A percentile compares a stretch with the other conserved stretches of the same genome.
Conservation (phyloP, 2,797 vertebrate species). For the Crocodylus rhombifer region DNA sequence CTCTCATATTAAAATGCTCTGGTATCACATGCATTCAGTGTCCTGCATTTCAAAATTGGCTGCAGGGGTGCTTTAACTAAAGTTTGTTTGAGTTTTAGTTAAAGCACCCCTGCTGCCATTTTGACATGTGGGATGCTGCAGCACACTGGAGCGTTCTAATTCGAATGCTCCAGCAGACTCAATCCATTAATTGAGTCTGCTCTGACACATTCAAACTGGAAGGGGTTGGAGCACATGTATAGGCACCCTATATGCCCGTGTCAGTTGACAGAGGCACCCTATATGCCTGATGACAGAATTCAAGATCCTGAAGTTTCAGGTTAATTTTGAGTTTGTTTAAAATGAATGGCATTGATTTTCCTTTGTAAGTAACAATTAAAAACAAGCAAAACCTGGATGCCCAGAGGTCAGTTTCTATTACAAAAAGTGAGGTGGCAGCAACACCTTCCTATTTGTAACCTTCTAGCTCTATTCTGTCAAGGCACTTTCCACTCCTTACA, state of each 20-base stretch:
- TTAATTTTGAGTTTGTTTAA: not conserved
- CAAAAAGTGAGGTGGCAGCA: not conserved
- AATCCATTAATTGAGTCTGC: too few relatives aligned
- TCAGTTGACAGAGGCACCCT: not conserved
- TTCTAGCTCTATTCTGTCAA: not conserved
- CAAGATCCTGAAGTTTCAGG: not conserved
- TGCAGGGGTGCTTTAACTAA: too few relatives aligned
- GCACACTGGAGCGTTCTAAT: too few relatives aligned
- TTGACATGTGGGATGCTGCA: too few relatives aligned
- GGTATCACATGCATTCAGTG: too few relatives aligned
- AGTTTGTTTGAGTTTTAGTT: too few relatives aligned
- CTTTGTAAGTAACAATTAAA: not conserved
- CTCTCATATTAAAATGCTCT: too few relatives aligned
- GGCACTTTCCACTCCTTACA: not conserved
- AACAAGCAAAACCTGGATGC: not conserved
- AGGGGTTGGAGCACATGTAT: too few relatives aligned
- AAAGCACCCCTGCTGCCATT: too few relatives aligned
- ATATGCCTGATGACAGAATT: accelerated
- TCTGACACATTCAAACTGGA: too few relatives aligned
- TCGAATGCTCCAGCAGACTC: too few relatives aligned
- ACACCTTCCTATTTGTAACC: not conserved
- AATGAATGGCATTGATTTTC: not conserved
- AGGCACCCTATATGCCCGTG: not conserved
- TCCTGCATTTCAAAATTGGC: too few relatives aligned
- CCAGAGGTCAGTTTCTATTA: not conserved